Base-by-base conservation (phyloP, 2,888 invertebrate species). In the Nomada goodeniana region DNA sequence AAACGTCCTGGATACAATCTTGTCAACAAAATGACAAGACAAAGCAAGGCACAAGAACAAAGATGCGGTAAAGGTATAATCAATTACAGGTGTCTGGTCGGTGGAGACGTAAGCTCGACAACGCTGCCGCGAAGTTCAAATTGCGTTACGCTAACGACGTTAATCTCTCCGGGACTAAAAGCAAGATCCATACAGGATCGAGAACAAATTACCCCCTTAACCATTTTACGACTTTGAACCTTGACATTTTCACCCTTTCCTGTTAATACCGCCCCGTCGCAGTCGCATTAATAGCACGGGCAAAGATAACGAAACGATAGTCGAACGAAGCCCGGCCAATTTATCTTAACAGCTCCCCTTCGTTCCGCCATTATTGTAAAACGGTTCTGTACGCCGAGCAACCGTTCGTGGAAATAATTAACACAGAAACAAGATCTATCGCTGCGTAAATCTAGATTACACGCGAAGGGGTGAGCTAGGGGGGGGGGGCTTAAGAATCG, bases 401-500 rank as follows among this genome's bases (percentile, higher is more conserved):
- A 79, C 53, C 59, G 20, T 44, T 70, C 53, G 36, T 53, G 79
- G 65, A 83, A 83, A 83, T 83, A 83, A 83, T 83, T 75, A 83
- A 83, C 76, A 75, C 50, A 18, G 64, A 65, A 73, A 67, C 60
- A 70, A 72, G 75, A 79, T 79, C 79, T 83, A 83, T 79, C 72
- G 26, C 26, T 13, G 42, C 47, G 50, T 76, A 70, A 79, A 83
- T 83, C 69, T 76, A 69, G 75, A 83, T 83, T 82, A 77, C 44
- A 52, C 52, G 47, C 47, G 15, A 44, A 10, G 4, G 0, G 20
- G 50, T 0, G 26, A 44, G 65, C 13, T 42, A 76, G 23, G 23
- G 23, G 23, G 23, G n/a, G 11, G 11, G 29, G 36, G 20, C 65
- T 68, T 63, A 61, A 61, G 72, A 73, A 82, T 76, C 67, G 60